Evolutionary conservation across 2,797 vertebrate genomes (phyloP), one percentile per base, ranked within the genome.

Genomic region (Crocodylus rhombifer): DNA sequence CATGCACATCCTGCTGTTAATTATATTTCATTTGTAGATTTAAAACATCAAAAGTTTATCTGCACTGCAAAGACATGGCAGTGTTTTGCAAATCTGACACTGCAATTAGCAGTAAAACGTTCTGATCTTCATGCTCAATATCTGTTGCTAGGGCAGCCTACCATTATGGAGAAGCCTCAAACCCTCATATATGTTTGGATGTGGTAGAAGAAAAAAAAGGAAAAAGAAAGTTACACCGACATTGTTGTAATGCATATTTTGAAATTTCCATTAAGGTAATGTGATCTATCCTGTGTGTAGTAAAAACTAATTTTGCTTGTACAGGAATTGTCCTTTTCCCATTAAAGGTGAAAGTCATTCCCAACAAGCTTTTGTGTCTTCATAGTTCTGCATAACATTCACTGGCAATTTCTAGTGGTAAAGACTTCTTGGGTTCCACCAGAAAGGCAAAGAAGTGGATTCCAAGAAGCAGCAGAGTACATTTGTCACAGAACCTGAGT

Each of bases 71-170:
- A 88, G 94, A 91, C 36, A 84, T 15, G 13, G 25, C 0, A 1
- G 8, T 36, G 73, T 21, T 57, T 55, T 82, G 26, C 51, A 51
- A 74, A 26, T 73, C 18, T 28, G 30, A 61, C 10, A 17, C 58
- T 11, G 16, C 2, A 15, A 18, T 73, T 73, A 73, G 85, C 71
- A 65, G 13, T 76, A 90, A 91, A 94, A 57, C 61, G 67, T 79
- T 73, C 67, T 73, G 79, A 73, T 79, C 80, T 64, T 73, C 56
- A 77, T 81, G 78, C 76, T 94, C 81, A 33, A 33, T 42, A 67
- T 80, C 87, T 79, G 93, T 87, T 96, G 84, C 88, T 91, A 93
- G 86, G 87, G 92, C 76, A 96, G 94, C 77, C 77, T 36, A 71
- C 74, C 21, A 51, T 3, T 89, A 80, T 13, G 55, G 64, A 89